Conservation (phyloP, 1,140 invertebrate species). For the Sycophila sp. region DNA sequence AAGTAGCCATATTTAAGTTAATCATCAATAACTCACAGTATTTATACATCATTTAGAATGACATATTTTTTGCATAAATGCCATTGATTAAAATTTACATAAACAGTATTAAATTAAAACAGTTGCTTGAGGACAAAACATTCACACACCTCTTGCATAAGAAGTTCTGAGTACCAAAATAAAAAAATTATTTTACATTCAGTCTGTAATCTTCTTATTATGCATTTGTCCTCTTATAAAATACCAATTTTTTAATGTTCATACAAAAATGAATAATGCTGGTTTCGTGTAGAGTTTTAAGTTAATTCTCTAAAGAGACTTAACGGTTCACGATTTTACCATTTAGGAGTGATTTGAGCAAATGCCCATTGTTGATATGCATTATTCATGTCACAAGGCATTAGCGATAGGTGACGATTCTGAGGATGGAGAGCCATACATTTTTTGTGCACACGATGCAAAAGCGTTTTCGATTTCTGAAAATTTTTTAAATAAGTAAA, state of each 20-base stretch:
- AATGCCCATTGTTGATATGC: constrained; percentile 91
- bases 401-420: constrained; percentile 79
- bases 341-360: constrained; percentile 79
- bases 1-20: neutral
- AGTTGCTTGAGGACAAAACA: neutral
- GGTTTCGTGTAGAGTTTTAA: neutral
- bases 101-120: constrained; percentile 8
- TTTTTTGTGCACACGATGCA: constrained; percentile 82
- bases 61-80: neutral
- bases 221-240: too few relatives aligned
- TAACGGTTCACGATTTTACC: constrained; percentile 60
- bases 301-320: neutral
- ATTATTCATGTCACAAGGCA: constrained; percentile 85
- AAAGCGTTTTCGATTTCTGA: constrained; percentile 77
- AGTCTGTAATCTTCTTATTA: too few relatives aligned
- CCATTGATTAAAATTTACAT: neutral
- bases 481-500: constrained; percentile 40
- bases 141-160: neutral
- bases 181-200: neutral
- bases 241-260: too few relatives aligned
- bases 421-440: constrained; percentile 89
- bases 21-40: too few relatives aligned
- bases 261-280: too few relatives aligned
- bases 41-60: constrained; percentile 16
- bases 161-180: neutral